phyloP scores from a whole-genome alignment of 2,797 vertebrate species.

The Thunnus albacares region DNA sequence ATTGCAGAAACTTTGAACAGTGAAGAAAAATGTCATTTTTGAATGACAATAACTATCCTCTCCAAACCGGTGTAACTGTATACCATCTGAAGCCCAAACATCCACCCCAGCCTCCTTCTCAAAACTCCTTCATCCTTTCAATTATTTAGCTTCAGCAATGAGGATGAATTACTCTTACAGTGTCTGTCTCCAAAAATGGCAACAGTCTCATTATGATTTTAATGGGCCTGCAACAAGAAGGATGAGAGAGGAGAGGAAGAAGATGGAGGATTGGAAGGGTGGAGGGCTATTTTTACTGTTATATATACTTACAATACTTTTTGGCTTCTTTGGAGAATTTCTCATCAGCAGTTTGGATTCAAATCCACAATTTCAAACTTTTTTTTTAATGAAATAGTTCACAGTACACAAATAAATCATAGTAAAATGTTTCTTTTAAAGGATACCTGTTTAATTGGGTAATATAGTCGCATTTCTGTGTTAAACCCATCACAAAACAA shows the following conservation, averaged over 20 bases:
- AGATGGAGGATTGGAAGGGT: constrained; percentile 24
- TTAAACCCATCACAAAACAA: too few species aligned
- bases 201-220: constrained; percentile 75
- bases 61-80: neutral
- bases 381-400: too few species aligned
- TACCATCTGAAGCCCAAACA: neutral
- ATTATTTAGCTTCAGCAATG: constrained; percentile 68
- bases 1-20: neutral
- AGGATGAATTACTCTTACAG: constrained; percentile 63
- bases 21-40: neutral
- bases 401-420: too few species aligned
- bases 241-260: constrained; percentile 43
- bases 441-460: too few species aligned
- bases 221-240: constrained; percentile 57
- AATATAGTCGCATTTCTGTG: too few species aligned
- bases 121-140: constrained; percentile 42
- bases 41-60: neutral
- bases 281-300: constrained; percentile 42
- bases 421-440: too few species aligned
- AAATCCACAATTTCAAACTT: neutral
- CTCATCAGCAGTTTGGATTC: neutral
- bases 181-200: constrained; percentile 66
- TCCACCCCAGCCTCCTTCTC: neutral
- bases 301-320: constrained; percentile 28
- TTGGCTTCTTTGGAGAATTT: constrained; percentile 19